Evolutionary conservation across 2,797 vertebrate species (phyloP).

Genomic region (Poecile montanus): DNA sequence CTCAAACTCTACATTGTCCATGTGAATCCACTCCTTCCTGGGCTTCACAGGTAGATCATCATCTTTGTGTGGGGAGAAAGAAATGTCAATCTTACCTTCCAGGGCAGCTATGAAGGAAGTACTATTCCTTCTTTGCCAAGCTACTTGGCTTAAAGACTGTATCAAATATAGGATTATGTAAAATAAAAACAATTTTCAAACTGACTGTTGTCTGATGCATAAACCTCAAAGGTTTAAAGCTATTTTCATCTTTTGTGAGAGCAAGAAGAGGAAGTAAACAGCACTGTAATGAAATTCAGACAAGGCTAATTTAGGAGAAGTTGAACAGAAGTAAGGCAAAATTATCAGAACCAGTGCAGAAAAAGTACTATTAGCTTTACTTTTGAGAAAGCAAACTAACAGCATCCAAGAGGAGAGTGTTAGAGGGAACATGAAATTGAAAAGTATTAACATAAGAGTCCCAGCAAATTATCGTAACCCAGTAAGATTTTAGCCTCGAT

Average conservation of each 20-base stretch:
- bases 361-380: neutral
- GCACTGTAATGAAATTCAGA: conserved; percentile 46
- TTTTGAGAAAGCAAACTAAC: neutral
- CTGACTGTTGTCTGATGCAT: neutral
- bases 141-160: neutral
- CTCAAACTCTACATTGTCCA: conserved; percentile 94
- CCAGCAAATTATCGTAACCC: neutral
- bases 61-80: neutral
- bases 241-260: conserved; percentile 42
- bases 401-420: neutral
- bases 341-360: neutral
- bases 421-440: neutral
- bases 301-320: conserved; percentile 38
- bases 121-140: neutral
- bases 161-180: neutral
- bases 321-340: conserved; percentile 15
- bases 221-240: conserved; percentile 50
- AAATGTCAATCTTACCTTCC: neutral
- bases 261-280: conserved; percentile 30
- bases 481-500: neutral
- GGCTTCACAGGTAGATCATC: conserved; percentile 84
- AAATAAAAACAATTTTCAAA: neutral
- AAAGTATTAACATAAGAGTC: neutral
- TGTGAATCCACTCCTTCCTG: conserved; percentile 91
- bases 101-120: neutral